Evolutionary conservation across 2,113 vertebrate genomes (phyloP), one percentile per base, ranked within the genome.

Genomic region (Alethe castanea): DNA sequence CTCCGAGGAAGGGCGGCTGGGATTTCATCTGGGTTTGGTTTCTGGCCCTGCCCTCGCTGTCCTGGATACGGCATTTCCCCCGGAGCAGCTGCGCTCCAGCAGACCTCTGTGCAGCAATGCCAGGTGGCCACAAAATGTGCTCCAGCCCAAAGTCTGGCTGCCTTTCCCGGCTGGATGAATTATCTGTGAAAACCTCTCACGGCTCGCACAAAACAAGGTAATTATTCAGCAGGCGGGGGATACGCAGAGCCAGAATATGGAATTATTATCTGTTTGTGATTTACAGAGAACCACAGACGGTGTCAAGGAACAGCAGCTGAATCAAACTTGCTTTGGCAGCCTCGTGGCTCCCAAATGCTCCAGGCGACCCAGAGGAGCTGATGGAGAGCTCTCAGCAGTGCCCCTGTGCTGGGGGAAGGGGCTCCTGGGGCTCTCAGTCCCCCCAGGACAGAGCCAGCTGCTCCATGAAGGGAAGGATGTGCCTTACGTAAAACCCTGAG

Each of bases 261-360:
- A 95, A 96, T 92, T 94, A 95, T 94, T 86, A 91, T 94, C 92
- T 94, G 92, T 31, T 57, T 54, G 95, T 82, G 95, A 95, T 91
- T 87, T 85, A 59, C 64, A 40, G 64, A 24, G 70, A 95, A 50
- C 86, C 80, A 50, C 88, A 77, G 90, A 40, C 50, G 3, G 82
- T 81, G 80, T 53, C 76, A 81, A 47, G 65, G 88, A 88, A 90
- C 71, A 81, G 88, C 83, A 74, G 94, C 91, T 84, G 92, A 88
- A 94, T 45, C 80, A 47, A 90, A 90, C 60, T 50, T 6, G 82
- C 59, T 83, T 52, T 86, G 92, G 95, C 92, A 94, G 67, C 80
- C 84, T 62, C 11, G 48, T 62, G 88, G 88, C 82, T 90, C 82
- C 57, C 40, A 33, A 87, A 80, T 1, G 53, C 45, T 87, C 45